Conservation (phyloP, 2,113 vertebrate genomes). For the Cyanoderma ruficeps region DNA sequence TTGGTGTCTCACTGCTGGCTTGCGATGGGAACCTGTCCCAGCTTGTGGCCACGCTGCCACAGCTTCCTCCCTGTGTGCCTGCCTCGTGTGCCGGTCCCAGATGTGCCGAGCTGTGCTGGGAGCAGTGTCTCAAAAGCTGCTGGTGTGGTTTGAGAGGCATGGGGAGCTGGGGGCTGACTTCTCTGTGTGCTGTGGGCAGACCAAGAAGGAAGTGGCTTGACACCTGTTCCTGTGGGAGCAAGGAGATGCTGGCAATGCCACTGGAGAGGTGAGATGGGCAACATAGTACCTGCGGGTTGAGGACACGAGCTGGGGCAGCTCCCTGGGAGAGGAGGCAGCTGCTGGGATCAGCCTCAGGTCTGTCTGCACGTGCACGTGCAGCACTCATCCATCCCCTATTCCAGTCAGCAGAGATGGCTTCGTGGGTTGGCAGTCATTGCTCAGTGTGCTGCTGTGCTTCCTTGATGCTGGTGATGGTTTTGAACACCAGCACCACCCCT, state of each 20-base stretch:
- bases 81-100: rapidly evolving
- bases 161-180: background rate
- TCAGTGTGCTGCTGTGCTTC: background rate
- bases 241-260: background rate
- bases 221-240: background rate
- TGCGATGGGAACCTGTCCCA: background rate
- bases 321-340: background rate
- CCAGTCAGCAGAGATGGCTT: background rate
- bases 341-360: background rate
- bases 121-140: background rate
- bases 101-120: rapidly evolving
- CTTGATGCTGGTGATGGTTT: background rate
- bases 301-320: background rate
- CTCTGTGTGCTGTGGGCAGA: background rate
- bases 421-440: background rate
- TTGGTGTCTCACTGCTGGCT: background rate
- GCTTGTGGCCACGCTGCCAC: rapidly evolving
- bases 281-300: background rate
- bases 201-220: background rate
- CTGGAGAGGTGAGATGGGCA: background rate
- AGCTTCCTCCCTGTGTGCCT: background rate
- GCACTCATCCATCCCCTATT: background rate
- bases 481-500: background rate
- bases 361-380: rapidly evolving
- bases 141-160: background rate